These are phyloP conservation scores for Chelonus insularis DNA, from an alignment of 1,140 invertebrate species.

Conservation along the genomic window DNA sequence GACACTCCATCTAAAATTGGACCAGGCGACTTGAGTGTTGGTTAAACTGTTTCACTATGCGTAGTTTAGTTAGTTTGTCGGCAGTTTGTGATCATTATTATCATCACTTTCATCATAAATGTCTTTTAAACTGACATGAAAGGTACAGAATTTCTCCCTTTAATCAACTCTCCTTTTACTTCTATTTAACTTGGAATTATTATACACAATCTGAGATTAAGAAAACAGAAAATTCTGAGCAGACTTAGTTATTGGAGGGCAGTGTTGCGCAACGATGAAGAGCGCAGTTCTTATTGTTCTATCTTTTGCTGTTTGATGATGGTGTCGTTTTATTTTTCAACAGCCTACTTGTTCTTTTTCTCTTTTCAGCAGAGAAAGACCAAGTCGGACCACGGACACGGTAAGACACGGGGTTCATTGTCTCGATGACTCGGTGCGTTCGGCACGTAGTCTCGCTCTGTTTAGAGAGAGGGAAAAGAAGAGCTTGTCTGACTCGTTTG, in stretches of 20 bases:
- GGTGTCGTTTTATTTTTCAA: neutral
- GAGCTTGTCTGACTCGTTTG: constrained; percentile 16
- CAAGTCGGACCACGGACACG: neutral
- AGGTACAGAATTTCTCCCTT: neutral
- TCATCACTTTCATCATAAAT: constrained; percentile 2
- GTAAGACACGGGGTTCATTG: constrained; percentile 16
- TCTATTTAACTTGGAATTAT: too few relatives aligned
- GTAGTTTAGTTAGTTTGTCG: constrained; percentile 12
- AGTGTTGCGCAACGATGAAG: constrained; percentile 18
- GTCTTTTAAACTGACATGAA: constrained; percentile 14
- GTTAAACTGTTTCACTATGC: constrained; percentile 11
- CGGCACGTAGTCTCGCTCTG: neutral
- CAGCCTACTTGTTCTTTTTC: neutral
- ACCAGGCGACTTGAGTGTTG: constrained; percentile 6
- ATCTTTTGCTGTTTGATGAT: neutral
- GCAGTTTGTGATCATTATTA: neutral
- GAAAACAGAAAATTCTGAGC: neutral
- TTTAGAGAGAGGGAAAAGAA: constrained; percentile 9
- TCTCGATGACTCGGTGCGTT: neutral
- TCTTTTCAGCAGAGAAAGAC: neutral
- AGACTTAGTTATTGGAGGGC: neutral
- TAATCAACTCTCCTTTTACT: neutral
- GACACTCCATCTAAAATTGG: constrained; percentile 22
- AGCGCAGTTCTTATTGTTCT: neutral
- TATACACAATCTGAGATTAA: too few relatives aligned